Evolutionary conservation across 2,888 invertebrate genomes (phyloP), one percentile per base, ranked within the genome.

Genomic region (Eumacrocentrus americanus): DNA sequence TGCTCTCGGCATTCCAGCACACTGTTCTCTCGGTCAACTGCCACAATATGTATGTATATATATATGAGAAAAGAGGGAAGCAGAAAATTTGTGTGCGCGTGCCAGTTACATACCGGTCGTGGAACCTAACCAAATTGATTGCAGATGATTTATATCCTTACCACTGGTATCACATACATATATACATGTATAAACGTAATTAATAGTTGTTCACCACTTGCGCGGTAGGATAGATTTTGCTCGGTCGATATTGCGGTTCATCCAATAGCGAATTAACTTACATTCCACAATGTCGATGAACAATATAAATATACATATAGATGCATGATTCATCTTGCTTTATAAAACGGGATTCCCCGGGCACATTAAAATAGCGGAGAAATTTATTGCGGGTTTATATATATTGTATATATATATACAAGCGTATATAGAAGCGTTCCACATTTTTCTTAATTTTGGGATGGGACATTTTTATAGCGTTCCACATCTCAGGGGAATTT

Each of bases 71-170:
- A 4, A 29, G 29, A 9, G 44, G 52, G 34, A 53, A 52, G 22
- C 12, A 44, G 35, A 52, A 56, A 55, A 57, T 62, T 52, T 60
- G 47, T 50, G 29, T 50, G 11, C 34, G 29, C 52, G 44, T 40
- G 48, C 16, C 35, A 22, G 34, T 34, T 42, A 20, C 48, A 48
- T 40, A 50, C 12, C 47, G 51, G 47, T 12, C 18, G 6, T 12
- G 34, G 44, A 64, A 67, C 60, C 63, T 58, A 46, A 64, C 64
- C 64, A 72, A 75, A 74, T 72, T 74, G 73, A 76, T 75, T 72
- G 72, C 73, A 70, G 55, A 63, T 74, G 74, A 77, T 75, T 78
- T 76, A 77, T 74, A 72, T 66, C 70, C 23, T 69, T 72, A 74
- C 72, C 72, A 72, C 68, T 56, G 12, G 72, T 75, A 75, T 73